Conservation (phyloP, 1,140 invertebrate species). For the Drosophila lacteicornis region DNA sequence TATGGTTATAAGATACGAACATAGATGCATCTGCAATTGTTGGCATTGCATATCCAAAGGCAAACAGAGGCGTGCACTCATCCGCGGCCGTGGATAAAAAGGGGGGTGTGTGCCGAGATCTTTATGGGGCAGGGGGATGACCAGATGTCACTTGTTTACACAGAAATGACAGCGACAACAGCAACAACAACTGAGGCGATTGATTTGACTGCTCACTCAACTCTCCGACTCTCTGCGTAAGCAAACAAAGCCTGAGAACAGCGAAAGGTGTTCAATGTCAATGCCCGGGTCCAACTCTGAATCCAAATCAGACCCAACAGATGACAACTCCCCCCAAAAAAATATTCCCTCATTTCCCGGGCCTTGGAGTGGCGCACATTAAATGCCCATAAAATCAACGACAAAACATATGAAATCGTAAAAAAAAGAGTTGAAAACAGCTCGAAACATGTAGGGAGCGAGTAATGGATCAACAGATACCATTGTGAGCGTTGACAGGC, state of each 20-base stretch:
- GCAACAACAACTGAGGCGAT: conserved; percentile 41
- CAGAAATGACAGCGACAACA: conserved; percentile 37
- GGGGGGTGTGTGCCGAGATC: neutral
- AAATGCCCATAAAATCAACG: conserved; percentile 66
- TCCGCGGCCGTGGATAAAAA: conserved; percentile 4
- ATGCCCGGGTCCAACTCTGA: conserved; percentile 13
- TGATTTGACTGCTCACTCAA: conserved; percentile 33
- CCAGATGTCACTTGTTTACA: conserved; percentile 79
- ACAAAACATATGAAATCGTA: conserved; percentile 51
- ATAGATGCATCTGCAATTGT: conserved; percentile 42
- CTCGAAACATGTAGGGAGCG: conserved; percentile 20
- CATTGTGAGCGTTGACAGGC: conserved; percentile 24
- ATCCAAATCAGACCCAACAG: conserved; percentile 27
- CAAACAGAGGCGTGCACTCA: conserved; percentile 54
- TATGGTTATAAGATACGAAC: neutral
- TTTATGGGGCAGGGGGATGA: conserved; percentile 5
- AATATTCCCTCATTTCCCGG: neutral
- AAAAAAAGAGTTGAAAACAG: conserved; percentile 27
- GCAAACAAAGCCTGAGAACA: conserved; percentile 44
- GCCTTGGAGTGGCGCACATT: conserved; percentile 39
- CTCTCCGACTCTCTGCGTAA: neutral
- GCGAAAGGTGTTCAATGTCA: conserved; percentile 48
- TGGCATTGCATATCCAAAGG: conserved; percentile 26
- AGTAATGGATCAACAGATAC: conserved; percentile 26
- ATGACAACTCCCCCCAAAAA: conserved; percentile 15